Evolutionary conservation across 2,888 invertebrate species (phyloP).

Genomic region (Caenorhabditis virilis): DNA sequence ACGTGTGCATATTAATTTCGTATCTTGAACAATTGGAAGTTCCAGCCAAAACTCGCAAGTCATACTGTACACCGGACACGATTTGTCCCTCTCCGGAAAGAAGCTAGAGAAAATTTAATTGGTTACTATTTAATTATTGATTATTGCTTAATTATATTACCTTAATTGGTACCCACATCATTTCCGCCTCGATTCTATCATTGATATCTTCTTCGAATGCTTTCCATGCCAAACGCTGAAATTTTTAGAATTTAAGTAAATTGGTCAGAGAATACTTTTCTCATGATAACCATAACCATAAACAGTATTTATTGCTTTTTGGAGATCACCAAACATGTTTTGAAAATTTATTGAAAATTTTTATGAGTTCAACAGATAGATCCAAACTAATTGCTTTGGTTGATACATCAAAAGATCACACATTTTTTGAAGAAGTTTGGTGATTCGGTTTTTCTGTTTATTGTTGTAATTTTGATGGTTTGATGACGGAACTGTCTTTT

Average conservation of each 20-base stretch:
- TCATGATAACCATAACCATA: neutral
- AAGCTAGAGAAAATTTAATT: conserved; percentile 6
- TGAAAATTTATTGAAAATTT: too few relatives aligned
- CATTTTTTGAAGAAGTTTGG: too few relatives aligned
- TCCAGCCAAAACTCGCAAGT: conserved; percentile 40
- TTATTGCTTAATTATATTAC: conserved; percentile 7
- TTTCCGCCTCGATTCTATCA: conserved; percentile 23
- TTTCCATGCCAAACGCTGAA: conserved; percentile 38
- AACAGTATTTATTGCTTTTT: neutral
- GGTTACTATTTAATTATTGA: neutral
- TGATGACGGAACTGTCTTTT: too few relatives aligned
- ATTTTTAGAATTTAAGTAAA: too few relatives aligned
- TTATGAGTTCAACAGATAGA: too few relatives aligned
- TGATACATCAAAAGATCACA: too few relatives aligned
- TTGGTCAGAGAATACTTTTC: too few relatives aligned
- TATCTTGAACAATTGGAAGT: conserved; percentile 43
- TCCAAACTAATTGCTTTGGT: too few relatives aligned
- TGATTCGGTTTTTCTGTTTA: too few relatives aligned
- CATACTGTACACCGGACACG: conserved; percentile 43
- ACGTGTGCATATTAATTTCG: conserved; percentile 26
- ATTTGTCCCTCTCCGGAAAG: conserved; percentile 31
- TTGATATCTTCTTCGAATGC: conserved; percentile 46
- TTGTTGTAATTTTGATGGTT: too few relatives aligned
- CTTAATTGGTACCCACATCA: conserved; percentile 42
- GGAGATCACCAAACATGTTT: too few relatives aligned